Conservation (phyloP, 1,140 invertebrate genomes). For the Magallana gigas region DNA sequence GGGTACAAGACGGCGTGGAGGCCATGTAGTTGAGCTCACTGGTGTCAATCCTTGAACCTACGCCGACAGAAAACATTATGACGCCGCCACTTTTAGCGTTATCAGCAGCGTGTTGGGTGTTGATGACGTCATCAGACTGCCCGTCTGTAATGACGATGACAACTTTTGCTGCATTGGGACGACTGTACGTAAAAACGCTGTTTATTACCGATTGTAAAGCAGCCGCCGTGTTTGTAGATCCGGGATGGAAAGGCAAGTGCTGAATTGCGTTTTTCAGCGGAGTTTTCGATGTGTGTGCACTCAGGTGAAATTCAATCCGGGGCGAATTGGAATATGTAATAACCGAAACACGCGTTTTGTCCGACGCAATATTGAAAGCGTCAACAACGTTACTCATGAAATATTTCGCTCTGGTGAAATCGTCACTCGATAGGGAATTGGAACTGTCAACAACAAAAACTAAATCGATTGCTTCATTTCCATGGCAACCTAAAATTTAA, state of each 20-base stretch:
- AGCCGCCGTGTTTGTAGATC: constrained; percentile 60
- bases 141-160: constrained; percentile 65
- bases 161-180: constrained; percentile 56
- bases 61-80: constrained; percentile 64
- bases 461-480: constrained; percentile 58
- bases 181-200: constrained; percentile 54
- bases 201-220: constrained; percentile 53
- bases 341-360: constrained; percentile 44
- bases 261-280: constrained; percentile 50
- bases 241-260: constrained; percentile 45
- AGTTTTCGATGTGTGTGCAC: constrained; percentile 42
- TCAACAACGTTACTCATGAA: constrained; percentile 56
- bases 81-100: constrained; percentile 56
- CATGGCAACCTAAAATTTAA: constrained; percentile 58
- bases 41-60: constrained; percentile 55
- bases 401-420: constrained; percentile 55
- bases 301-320: constrained; percentile 45
- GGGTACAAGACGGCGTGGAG: constrained; percentile 67
- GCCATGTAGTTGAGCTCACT: constrained; percentile 61
- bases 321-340: constrained; percentile 42
- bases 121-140: constrained; percentile 55
- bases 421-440: constrained; percentile 48
- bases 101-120: constrained; percentile 58
- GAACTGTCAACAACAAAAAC: constrained; percentile 62
- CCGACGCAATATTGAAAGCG: constrained; percentile 45